phyloP scores from a whole-genome alignment of 2,113 vertebrate species.

The mouse (Mus musculus) region GRCm39 chr13:10032501-10033000 shows the following conservation, averaged over 20 bases:
- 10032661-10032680: not conserved
- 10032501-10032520: not conserved
- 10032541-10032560: not conserved
- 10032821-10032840: not conserved
- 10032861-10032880: too few relatives aligned
- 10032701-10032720: not conserved
- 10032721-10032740: too few relatives aligned
- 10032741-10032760: not conserved
- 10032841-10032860: not conserved
- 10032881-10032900: too few relatives aligned
- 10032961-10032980: not conserved
- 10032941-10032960: not conserved
- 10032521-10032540: not conserved
- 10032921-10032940: not conserved
- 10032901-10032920: not conserved
- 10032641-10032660: not conserved
- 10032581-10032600: not conserved
- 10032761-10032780: not conserved
- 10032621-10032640: not conserved
- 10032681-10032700: not conserved
- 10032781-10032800: not conserved
- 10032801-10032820: not conserved
- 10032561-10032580: not conserved
- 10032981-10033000: not conserved
- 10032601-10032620: not conserved